Conservation (phyloP, 37 sponge, comb jelly and placozoan species). For the Tethya wilhelma region DNA sequence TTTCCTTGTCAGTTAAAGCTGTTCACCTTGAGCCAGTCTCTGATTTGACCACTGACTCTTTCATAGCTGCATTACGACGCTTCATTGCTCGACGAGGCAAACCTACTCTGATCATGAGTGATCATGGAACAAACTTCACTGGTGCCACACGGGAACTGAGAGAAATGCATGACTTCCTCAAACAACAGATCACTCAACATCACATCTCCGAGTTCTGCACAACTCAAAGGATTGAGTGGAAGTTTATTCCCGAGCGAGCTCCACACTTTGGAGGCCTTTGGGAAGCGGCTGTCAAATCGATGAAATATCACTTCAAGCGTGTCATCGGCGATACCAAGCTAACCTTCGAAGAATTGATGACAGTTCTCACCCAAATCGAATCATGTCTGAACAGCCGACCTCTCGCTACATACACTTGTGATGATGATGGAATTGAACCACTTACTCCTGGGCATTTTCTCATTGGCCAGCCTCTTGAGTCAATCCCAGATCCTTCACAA, state of each 20-base stretch:
- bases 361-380: slow-evolving; percentile 27
- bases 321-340: slow-evolving; percentile 5
- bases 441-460: too few species aligned
- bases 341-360: slow-evolving; percentile 29
- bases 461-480: slow-evolving; percentile 7
- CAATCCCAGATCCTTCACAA: slow-evolving; percentile 6
- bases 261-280: too few species aligned
- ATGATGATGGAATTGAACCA: slow-evolving; percentile 29
- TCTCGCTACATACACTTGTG: slow-evolving; percentile 7
- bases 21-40: too few species aligned
- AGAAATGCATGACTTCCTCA: slow-evolving; percentile 10
- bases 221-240: too few species aligned
- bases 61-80: too few species aligned
- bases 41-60: too few species aligned
- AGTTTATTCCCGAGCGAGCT: too few species aligned
- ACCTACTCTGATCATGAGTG: too few species aligned
- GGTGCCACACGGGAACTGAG: slow-evolving; percentile 35
- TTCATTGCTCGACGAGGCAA: too few species aligned
- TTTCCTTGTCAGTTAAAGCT: too few species aligned
- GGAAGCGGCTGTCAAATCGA: too few species aligned
- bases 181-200: slow-evolving; percentile 15
- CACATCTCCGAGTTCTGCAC: slow-evolving; percentile 15
- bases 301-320: not conserved
- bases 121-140: too few species aligned
- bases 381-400: slow-evolving; percentile 35